Percentiles rank a stretch among this genome's conserved stretches.
Evolutionary conservation across 2,888 invertebrate species (phyloP).

Genomic region (Gari tellinella): DNA sequence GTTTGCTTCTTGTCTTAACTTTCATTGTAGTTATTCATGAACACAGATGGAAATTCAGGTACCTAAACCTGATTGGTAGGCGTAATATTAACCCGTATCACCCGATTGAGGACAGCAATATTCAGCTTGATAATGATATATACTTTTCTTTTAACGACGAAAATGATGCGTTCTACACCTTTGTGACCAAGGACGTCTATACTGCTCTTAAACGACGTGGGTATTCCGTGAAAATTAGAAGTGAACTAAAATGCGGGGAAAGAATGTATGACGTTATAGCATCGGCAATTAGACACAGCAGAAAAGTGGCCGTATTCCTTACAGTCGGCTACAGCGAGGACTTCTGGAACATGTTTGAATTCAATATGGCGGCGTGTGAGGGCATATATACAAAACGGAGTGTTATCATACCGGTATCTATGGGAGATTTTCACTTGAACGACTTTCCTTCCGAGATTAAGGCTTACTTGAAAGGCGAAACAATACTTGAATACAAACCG

Average conservation of each 20-base stretch:
- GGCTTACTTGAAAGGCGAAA: slow-evolving; percentile 11
- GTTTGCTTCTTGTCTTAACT: slow-evolving; percentile 14
- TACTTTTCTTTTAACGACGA: slow-evolving; percentile 38
- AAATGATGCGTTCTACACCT: slow-evolving; percentile 1
- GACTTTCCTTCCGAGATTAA: slow-evolving; percentile 21
- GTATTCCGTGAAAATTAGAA: slow-evolving; percentile 16
- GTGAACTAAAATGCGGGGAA: slow-evolving; percentile 19
- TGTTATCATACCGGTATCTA: slow-evolving; percentile 25
- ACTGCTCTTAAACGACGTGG: slow-evolving; percentile 4
- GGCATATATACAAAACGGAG: slow-evolving; percentile 45
- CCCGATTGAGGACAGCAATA: background rate
- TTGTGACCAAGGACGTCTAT: slow-evolving; percentile 13
- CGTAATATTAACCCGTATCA: slow-evolving; percentile 29
- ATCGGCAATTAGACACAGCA: slow-evolving; percentile 11
- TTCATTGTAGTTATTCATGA: slow-evolving; percentile 21
- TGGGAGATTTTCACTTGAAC: slow-evolving; percentile 11
- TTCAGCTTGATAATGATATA: slow-evolving; percentile 7
- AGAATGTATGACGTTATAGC: slow-evolving; percentile 22
- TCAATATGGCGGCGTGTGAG: slow-evolving; percentile 48
- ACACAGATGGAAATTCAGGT: slow-evolving; percentile 37
- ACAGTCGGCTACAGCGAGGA: slow-evolving; percentile 31
- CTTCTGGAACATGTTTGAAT: slow-evolving; percentile 48
- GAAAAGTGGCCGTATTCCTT: slow-evolving; percentile 36
- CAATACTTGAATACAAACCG: background rate
- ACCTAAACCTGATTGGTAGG: slow-evolving; percentile 35